Percentiles rank a stretch among this genome's conserved stretches.
These are phyloP conservation scores for Alces alces DNA, from an alignment of 2,113 vertebrate species.

Conservation along the genomic window DNA sequence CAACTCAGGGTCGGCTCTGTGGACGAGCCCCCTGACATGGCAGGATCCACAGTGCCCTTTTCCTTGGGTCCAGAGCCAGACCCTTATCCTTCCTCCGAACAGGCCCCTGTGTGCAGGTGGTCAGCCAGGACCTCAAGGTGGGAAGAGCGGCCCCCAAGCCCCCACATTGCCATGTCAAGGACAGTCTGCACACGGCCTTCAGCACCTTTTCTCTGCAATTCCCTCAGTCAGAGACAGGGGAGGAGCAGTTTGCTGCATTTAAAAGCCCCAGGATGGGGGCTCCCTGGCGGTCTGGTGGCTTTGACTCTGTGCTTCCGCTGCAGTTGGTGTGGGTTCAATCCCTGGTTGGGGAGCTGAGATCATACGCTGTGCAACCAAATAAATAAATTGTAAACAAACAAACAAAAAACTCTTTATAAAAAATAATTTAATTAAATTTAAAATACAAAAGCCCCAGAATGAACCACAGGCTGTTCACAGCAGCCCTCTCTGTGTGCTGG, in stretches of 20 bases:
- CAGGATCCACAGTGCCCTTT: neutral
- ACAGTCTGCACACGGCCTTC: fast-evolving
- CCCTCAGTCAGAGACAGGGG: fast-evolving
- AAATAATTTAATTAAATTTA: neutral
- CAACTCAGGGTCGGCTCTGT: neutral
- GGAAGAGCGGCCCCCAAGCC: fast-evolving
- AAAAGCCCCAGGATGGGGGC: neutral
- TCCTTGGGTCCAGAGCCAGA: neutral
- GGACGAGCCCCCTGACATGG: fast-evolving
- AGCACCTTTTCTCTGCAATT: neutral
- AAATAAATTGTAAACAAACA: neutral
- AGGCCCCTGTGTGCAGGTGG: fast-evolving
- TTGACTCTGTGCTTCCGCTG: neutral
- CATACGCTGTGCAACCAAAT: neutral
- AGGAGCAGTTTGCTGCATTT: neutral
- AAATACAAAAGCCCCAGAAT: neutral
- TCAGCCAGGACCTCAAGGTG: neutral
- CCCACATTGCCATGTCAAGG: neutral
- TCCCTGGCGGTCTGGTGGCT: neutral
- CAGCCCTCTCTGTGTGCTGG: fast-evolving
- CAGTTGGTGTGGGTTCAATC: neutral
- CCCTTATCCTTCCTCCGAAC: no score
- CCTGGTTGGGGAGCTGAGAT: neutral
- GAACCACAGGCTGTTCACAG: neutral
- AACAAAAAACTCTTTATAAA: neutral